Evolutionary conservation across 2,797 vertebrate species (phyloP).

Genomic region (Thunnus albacares): DNA sequence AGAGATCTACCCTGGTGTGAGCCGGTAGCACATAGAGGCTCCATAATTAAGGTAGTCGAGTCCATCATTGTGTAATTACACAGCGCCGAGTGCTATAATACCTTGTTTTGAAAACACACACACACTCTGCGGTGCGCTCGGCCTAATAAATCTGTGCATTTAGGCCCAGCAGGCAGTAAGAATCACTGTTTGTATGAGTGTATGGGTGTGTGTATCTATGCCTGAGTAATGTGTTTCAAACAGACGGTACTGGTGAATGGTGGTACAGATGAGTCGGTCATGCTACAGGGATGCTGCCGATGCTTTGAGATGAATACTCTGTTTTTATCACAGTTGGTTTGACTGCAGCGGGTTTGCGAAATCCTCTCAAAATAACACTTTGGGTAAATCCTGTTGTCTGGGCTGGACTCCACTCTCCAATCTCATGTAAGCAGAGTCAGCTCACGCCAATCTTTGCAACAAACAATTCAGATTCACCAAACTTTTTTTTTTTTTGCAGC

Average conservation of each 20-base stretch:
- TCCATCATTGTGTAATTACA: conserved; percentile 79
- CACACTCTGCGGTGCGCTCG: conserved; percentile 37
- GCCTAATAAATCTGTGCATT: conserved; percentile 67
- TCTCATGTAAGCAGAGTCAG: background rate
- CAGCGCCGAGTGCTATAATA: conserved; percentile 66
- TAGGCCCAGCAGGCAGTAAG: conserved; percentile 42
- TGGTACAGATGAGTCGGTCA: conserved; percentile 8
- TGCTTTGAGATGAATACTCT: conserved; percentile 26
- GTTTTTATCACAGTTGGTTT: background rate
- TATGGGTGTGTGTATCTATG: conserved; percentile 41
- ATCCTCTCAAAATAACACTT: background rate
- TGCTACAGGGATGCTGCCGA: background rate
- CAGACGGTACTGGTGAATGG: conserved; percentile 18
- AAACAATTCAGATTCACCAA: background rate
- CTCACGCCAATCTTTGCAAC: background rate
- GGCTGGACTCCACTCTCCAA: background rate
- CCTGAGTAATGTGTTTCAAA: conserved; percentile 42
- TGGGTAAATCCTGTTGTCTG: background rate
- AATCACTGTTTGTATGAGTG: conserved; percentile 36
- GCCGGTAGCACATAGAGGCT: conserved; percentile 53
- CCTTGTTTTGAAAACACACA: conserved; percentile 78
- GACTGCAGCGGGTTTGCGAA: background rate
- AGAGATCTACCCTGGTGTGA: conserved; percentile 61
- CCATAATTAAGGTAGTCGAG: conserved; percentile 76
- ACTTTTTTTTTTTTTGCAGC: background rate